Conservation (phyloP, 2,888 invertebrate genomes). For the Stenurella melanura region DNA sequence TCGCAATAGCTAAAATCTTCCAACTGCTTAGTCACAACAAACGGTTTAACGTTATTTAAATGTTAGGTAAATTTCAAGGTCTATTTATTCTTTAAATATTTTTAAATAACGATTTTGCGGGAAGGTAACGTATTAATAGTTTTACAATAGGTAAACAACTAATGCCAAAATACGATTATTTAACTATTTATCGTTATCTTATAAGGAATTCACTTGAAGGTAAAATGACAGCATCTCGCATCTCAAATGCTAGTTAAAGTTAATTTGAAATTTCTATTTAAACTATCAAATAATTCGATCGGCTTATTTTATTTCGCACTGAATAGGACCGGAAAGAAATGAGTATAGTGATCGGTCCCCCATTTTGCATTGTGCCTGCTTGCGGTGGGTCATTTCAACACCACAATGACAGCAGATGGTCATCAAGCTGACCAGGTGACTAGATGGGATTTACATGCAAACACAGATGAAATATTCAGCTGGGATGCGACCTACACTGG, state of each 20-base stretch:
- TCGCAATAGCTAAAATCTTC: too few species aligned
- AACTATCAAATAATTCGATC: conserved; percentile 21
- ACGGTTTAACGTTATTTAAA: too few species aligned
- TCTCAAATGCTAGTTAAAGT: not conserved
- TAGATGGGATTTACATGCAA: conserved; percentile 63
- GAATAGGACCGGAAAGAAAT: conserved; percentile 35
- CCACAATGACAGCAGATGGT: conserved; percentile 72
- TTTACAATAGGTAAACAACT: too few species aligned
- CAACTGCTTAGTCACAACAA: too few species aligned
- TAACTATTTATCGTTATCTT: too few species aligned
- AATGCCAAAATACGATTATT: too few species aligned
- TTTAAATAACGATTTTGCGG: too few species aligned
- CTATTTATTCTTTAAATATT: too few species aligned
- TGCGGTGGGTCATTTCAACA: conserved; percentile 68
- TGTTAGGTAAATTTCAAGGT: too few species aligned
- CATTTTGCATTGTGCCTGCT: conserved; percentile 59
- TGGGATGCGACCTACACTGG: conserved; percentile 41
- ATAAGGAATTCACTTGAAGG: too few species aligned
- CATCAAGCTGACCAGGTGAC: conserved; percentile 69
- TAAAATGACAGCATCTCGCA: not conserved
- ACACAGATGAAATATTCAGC: conserved; percentile 55
- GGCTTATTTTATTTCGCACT: conserved; percentile 11
- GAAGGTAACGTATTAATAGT: too few species aligned
- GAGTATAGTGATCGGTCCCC: conserved; percentile 56
- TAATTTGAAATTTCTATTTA: conserved; percentile 14